These are phyloP conservation scores for Notocelia uddmanniana DNA, from an alignment of 2,888 invertebrate genomes.

Conservation along the genomic window DNA sequence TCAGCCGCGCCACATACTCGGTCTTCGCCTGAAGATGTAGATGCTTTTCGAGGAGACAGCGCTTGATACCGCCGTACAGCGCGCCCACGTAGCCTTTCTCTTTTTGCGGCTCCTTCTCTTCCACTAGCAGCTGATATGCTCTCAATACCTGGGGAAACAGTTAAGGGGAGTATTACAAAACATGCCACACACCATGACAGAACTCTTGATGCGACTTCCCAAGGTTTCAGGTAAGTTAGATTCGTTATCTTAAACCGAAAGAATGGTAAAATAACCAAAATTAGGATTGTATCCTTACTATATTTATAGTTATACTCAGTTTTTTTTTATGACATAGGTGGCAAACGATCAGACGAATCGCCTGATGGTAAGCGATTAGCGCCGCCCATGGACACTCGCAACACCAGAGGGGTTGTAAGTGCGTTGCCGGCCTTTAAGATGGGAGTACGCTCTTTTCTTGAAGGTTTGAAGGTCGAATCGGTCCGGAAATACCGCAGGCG, in stretches of 20 bases:
- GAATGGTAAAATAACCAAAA: not conserved
- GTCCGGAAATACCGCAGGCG: too few relatives aligned
- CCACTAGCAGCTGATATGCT: constrained; percentile 95
- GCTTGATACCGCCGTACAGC: constrained; percentile 94
- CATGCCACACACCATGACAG: not conserved
- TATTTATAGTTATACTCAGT: too few relatives aligned
- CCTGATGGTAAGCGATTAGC: too few relatives aligned
- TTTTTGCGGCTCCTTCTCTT: constrained; percentile 92
- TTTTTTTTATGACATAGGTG: too few relatives aligned
- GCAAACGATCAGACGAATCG: too few relatives aligned
- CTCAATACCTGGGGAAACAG: constrained; percentile 82
- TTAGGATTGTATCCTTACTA: too few relatives aligned
- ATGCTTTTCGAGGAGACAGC: constrained; percentile 94
- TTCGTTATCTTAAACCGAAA: not conserved
- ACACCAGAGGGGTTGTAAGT: too few relatives aligned
- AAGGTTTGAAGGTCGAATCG: too few relatives aligned
- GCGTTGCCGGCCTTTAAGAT: too few relatives aligned
- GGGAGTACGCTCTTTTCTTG: too few relatives aligned
- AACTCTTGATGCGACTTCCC: not conserved
- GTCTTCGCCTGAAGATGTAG: constrained; percentile 95
- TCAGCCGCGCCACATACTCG: constrained; percentile 94
- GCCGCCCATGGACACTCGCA: too few relatives aligned
- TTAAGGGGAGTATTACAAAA: not conserved
- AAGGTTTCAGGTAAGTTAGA: not conserved
- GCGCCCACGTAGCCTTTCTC: constrained; percentile 96